Evolutionary conservation across 2,797 vertebrate genomes (phyloP).

Genomic region (Dendrocincla tyrannina): DNA sequence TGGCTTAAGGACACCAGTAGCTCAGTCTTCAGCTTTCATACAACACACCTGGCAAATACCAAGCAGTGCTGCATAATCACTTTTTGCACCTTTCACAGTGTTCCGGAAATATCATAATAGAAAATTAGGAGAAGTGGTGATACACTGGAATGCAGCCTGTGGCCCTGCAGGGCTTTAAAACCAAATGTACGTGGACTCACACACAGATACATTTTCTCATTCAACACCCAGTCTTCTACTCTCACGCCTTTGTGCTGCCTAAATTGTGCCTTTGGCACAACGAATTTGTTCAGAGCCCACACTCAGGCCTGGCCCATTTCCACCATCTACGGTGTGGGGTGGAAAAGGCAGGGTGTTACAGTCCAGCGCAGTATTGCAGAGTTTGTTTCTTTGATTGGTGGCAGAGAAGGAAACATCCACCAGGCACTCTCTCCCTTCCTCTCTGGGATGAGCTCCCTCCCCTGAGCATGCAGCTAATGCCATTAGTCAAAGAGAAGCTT

Average conservation of each 20-base stretch:
- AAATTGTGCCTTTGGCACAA: neutral
- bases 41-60: neutral
- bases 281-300: neutral
- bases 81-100: neutral
- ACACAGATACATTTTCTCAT: neutral
- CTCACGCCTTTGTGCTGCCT: neutral
- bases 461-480: neutral
- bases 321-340: neutral
- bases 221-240: neutral
- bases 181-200: neutral
- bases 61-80: fast-evolving
- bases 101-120: neutral
- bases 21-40: neutral
- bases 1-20: neutral
- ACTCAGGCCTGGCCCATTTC: neutral
- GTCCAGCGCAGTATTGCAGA: neutral
- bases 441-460: fast-evolving
- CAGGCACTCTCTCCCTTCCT: neutral
- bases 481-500: neutral
- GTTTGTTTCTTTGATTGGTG: neutral
- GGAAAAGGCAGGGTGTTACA: neutral
- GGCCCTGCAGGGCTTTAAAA: neutral
- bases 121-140: neutral
- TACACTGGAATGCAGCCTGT: fast-evolving
- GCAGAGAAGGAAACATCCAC: neutral